Evolutionary conservation across 2,797 vertebrate species (phyloP), one percentile per base, ranked within the genome.

Genomic region (Borostomias antarcticus): DNA sequence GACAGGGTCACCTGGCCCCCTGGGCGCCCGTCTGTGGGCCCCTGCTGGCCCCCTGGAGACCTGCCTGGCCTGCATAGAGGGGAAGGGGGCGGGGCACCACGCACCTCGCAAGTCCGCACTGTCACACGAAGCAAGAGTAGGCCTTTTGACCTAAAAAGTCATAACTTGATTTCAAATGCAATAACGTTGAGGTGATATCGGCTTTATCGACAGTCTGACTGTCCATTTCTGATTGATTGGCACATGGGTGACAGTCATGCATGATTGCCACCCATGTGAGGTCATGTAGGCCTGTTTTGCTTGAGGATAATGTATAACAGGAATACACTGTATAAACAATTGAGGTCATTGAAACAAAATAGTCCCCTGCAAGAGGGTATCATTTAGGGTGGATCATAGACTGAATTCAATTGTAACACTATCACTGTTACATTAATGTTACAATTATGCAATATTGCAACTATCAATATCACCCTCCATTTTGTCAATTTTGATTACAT

Each of bases 31-130:
- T 91, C 89, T 91, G 89, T 88, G 87, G 89, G 87, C 85, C 82
- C 89, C 88, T 89, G 89, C 89, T 89, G 89, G 88, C 86, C 89
- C 88, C 88, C 86, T 89, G 89, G 89, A 90, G 89, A 89, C 89
- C 85, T 86, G 89, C 87, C 89, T 89, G 86, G 89, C 87, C 89
- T 89, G 86, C 79, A 71, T 82, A 8, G 26, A 9, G 28, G 45
- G 26, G 40, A 19, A 17, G 25, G 80, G 73, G 80, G 7, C 84
- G 83, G 78, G 83, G 80, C 87, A 86, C 85, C 83, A 80, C 81
- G 88, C 4, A 86, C 86, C 88, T 84, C 77, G 85, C 82, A 78
- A 84, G 85, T 77, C 72, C 79, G 66, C 81, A 87, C 89, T 89
- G 80, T 85, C 87, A 87, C 84, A 83, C 86, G 86, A 87, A 89